Percentiles rank a stretch among this genome's conserved stretches.
phyloP scores from a whole-genome alignment of 64 coral and sea anemone species.

The Stylophora pistillata region DNA sequence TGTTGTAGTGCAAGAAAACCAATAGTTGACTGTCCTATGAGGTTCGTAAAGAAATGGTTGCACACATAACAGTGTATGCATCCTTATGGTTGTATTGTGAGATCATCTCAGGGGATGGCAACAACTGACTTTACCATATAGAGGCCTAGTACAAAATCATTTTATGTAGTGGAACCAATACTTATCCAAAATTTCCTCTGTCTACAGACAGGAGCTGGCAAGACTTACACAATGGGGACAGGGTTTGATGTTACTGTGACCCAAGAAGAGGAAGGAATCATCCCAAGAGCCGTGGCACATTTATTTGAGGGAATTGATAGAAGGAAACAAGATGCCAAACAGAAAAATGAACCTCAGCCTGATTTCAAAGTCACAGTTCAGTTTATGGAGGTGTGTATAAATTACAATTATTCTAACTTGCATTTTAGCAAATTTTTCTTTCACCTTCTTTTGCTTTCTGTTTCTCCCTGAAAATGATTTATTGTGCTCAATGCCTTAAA shows the following conservation, averaged over 20 bases:
- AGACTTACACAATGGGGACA: slow-evolving; percentile 98
- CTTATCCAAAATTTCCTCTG: neutral
- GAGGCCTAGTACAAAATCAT: too few species aligned
- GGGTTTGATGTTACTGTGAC: slow-evolving; percentile 89
- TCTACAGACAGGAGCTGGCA: slow-evolving; percentile 91
- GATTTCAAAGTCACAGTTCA: slow-evolving; percentile 96
- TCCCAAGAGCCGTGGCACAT: slow-evolving; percentile 89
- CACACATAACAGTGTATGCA: too few species aligned
- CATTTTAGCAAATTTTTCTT: neutral
- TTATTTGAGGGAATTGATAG: slow-evolving; percentile 89
- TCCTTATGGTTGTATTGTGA: too few species aligned
- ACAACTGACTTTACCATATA: too few species aligned
- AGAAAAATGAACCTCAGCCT: slow-evolving; percentile 91
- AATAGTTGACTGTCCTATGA: too few species aligned
- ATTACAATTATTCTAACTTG: neutral
- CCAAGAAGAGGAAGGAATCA: slow-evolving; percentile 88
- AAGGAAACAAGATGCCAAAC: slow-evolving; percentile 75
- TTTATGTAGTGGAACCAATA: neutral
- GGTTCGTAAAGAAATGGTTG: too few species aligned
- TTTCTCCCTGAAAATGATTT: too few species aligned
- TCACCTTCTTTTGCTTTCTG: neutral
- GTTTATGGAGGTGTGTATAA: slow-evolving; percentile 89
- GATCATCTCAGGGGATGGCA: too few species aligned
- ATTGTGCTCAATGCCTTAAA: too few species aligned
- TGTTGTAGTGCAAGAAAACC: neutral